Base-by-base conservation (phyloP, 2,888 invertebrate genomes). In the Cephus pygmeus region DNA sequence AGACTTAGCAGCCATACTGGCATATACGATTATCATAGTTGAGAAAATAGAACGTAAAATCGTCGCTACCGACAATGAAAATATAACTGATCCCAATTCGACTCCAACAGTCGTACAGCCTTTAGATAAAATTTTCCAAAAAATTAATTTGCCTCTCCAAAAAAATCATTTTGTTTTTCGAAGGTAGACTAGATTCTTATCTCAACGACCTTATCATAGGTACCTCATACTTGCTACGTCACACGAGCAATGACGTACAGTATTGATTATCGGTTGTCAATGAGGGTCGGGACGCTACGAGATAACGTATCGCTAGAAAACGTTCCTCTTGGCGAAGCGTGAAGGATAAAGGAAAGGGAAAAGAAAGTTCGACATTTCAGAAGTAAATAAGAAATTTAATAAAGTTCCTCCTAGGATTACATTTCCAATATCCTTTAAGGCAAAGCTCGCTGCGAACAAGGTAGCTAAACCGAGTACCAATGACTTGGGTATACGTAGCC, bases 1-100 rank as follows among this genome's bases (percentile, higher is more conserved):
- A 78, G 73, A 78, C 76, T 73, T 78, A 78, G 73, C 78, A 76
- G 68, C 73, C 71, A 73, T 56, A 75, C 75, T 11, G 69, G 30
- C 31, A 69, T 31, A 34, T 71, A 23, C 31, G 71, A 71, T 71
- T 71, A 71, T 71, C 71, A 71, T 71, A 71, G 34, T 31, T 23
- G 12, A 12, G 30, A 68, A 74, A 77, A 74, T 77, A 73, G 73
- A 71, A 71, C 71, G 71, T 23, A 56, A 56, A 56, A 56, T 56
- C 56, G 56, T 56, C 56, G 2, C 15, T 56, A 56, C 56, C 1
- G 9, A 23, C 56, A 56, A 56, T 56, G 56, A 56, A 56, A 56
- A 9, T 56, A 56, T 56, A 56, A 56, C 23, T 9, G 23, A 56
- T 56, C 56, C 1, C 2, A 23, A 56, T 23, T 9, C 9, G 56